phyloP scores from a whole-genome alignment of 2,888 invertebrate genomes.

The Fragum fragum region DNA sequence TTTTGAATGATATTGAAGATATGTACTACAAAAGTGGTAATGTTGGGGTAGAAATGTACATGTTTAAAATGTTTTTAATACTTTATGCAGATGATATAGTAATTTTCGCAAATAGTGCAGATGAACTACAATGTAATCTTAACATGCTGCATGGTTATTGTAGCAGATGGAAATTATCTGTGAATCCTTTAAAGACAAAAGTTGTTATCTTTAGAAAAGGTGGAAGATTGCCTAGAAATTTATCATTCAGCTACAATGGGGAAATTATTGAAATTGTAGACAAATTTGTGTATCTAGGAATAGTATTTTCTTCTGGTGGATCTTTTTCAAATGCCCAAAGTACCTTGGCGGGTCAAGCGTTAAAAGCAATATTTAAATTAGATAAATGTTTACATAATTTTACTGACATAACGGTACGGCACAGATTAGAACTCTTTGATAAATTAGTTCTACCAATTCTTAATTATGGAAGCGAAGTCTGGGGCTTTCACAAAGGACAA shows the following conservation, averaged over 20 bases:
- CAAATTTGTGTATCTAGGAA: no score
- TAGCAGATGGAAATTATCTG: conserved; percentile 3
- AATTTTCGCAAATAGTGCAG: conserved; percentile 12
- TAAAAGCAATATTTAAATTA: no score
- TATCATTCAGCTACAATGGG: not conserved
- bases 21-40: not conserved
- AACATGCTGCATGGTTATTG: conserved; percentile 28
- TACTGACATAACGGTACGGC: no score
- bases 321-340: no score
- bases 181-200: conserved; percentile 32
- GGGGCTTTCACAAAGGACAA: no score
- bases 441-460: no score
- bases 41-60: conserved; percentile 27
- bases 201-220: conserved; percentile 41
- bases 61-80: conserved; percentile 40
- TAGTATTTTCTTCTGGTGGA: no score
- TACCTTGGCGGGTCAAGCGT: no score
- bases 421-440: no score
- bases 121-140: conserved; percentile 29
- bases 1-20: conserved; percentile 40
- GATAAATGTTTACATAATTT: no score
- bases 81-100: conserved; percentile 44
- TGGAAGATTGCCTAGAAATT: no score
- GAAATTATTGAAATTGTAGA: conserved; percentile 15
- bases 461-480: no score